Base-by-base conservation (phyloP, 1,140 invertebrate species). In the Hylaeus anthracinus region DNA sequence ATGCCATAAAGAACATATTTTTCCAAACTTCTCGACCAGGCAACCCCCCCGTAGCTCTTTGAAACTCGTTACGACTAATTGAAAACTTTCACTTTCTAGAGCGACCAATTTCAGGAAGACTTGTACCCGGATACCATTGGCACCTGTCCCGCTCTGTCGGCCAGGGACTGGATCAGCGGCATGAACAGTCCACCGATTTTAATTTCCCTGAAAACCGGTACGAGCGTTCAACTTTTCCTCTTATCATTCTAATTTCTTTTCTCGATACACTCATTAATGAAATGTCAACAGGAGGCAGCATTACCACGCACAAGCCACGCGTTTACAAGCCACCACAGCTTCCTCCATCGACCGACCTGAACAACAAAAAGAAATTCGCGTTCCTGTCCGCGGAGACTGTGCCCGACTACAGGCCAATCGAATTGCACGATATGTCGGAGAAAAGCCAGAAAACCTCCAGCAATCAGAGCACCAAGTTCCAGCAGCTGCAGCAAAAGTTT, bases 101-200 rank as follows among this genome's bases (percentile, higher is more conserved):
- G 96, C 71, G 96, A 96, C 86, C 94, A 95, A 72, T 97, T 97
- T 89, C 96, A 97, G 95, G 97, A 97, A 88, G 98, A 99, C 93
- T 93, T 99, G 51, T 99, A 98, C 93, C 98, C 98, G 1, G 98
- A 99, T 87, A 99, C 98, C 5, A 95, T 96, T 8, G 97, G 97
- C 74, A 96, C 96, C 1, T 96, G 96, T 76, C 97, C 98, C 1
- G 96, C 97, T 5, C 91, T 99, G 2, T 95, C 96, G n/a, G 97
- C 98, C 12, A 95, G 96, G 80, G 98, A 98, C 91, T 99, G 98
- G 98, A 95, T 98, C 48, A 95, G 94, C 88, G 98, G 98, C 4
- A 95, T 97, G 85, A 98, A 98, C 90, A 95, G 95, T 72, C 95
- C 95, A 61, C 98, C 98, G 0, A 93, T 98, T 65, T 93, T 98